Percentiles rank a stretch among this genome's conserved stretches.
These are phyloP conservation scores for Drosophila navojoa DNA, from an alignment of 1,140 invertebrate species.

Conservation along the genomic window DNA sequence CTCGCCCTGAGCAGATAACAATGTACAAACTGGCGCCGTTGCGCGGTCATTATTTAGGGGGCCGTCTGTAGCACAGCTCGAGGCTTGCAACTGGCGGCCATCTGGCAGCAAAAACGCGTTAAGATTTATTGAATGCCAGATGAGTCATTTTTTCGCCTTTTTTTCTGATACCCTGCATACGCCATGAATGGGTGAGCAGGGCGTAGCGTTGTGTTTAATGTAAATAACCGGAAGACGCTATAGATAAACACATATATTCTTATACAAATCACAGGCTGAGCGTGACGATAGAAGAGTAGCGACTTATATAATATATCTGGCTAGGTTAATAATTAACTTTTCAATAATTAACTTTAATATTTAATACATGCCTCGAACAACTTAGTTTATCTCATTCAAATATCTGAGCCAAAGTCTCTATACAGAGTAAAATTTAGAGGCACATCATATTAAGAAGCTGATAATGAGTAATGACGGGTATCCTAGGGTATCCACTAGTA, in stretches of 20 bases:
- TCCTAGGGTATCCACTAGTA: not conserved
- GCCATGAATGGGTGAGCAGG: not conserved
- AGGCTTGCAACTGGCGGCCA: constrained; percentile 41
- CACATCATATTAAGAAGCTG: too few species aligned
- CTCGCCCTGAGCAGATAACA: constrained; percentile 30
- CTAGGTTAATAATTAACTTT: too few species aligned
- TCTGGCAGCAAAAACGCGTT: constrained; percentile 55
- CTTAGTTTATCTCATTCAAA: too few species aligned
- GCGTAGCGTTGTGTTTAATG: not conserved
- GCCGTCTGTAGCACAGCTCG: constrained; percentile 58
- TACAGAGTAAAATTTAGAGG: too few species aligned
- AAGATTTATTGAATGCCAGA: constrained; percentile 79
- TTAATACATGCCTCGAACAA: too few species aligned
- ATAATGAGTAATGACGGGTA: not conserved
- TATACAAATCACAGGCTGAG: too few species aligned
- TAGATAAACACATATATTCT: too few species aligned
- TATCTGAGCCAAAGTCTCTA: too few species aligned
- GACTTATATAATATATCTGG: too few species aligned
- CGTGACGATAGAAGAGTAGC: too few species aligned
- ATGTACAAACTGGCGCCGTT: constrained; percentile 72
- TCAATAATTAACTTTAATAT: too few species aligned
- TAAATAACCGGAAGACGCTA: too few species aligned
- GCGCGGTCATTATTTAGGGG: constrained; percentile 73
- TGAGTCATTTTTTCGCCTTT: constrained; percentile 56
- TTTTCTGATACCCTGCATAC: not conserved